These are phyloP conservation scores for Agelaius tricolor DNA, from an alignment of 2,113 vertebrate genomes.

Conservation along the genomic window DNA sequence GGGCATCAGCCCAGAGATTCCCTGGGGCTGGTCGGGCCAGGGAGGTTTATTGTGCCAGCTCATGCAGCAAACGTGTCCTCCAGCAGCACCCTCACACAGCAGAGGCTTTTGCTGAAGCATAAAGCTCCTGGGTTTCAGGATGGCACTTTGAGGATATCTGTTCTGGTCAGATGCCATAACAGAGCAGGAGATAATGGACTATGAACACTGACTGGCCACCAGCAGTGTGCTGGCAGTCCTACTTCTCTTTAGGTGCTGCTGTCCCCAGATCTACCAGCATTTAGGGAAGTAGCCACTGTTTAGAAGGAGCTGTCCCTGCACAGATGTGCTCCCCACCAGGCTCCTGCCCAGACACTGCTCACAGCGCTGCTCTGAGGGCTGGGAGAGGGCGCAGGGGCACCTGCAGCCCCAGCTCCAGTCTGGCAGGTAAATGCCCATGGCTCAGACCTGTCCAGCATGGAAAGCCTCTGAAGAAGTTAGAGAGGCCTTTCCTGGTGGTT, in stretches of 20 bases:
- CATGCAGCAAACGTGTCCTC: neutral
- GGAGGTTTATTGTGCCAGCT: neutral
- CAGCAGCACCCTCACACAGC: neutral
- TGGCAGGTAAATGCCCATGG: neutral
- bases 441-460: neutral
- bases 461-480: neutral
- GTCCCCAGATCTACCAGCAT: neutral
- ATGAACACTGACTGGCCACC: fast-evolving
- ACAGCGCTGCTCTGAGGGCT: neutral
- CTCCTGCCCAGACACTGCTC: neutral
- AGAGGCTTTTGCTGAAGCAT: neutral
- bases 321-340: fast-evolving
- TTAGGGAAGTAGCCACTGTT: neutral
- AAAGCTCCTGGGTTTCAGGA: neutral
- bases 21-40: fast-evolving
- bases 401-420: neutral
- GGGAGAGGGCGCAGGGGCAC: neutral
- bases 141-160: neutral
- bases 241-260: neutral
- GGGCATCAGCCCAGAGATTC: neutral
- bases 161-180: neutral
- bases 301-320: neutral
- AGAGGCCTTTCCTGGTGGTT: neutral
- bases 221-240: neutral
- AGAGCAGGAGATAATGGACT: neutral